Evolutionary conservation across 1,140 invertebrate species (phyloP).

Genomic region (Oncopodura yosiiana): DNA sequence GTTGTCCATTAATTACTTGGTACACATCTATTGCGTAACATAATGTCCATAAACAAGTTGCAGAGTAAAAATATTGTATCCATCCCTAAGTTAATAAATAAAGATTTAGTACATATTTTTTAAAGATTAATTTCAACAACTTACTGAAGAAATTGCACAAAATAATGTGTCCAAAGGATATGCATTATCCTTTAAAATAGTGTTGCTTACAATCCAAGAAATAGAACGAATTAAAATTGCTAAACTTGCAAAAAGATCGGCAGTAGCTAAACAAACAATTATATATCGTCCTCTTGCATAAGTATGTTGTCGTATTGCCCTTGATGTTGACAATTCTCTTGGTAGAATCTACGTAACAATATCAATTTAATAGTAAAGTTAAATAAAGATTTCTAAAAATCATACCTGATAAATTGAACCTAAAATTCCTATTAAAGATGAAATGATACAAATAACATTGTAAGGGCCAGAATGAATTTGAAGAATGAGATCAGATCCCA

Average conservation of each 20-base stretch:
- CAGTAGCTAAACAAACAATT: constrained; percentile 64
- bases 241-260: constrained; percentile 63
- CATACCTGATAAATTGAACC: constrained; percentile 62
- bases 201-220: constrained; percentile 57
- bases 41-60: constrained; percentile 72
- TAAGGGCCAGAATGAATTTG: constrained; percentile 59
- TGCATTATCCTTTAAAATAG: constrained; percentile 44
- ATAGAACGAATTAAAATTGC: constrained; percentile 61
- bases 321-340: constrained; percentile 40
- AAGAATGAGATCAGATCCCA: constrained; percentile 52
- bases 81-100: constrained; percentile 50
- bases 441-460: constrained; percentile 60
- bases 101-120: neutral
- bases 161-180: constrained; percentile 56
- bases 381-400: neutral
- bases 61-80: constrained; percentile 74
- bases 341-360: constrained; percentile 44
- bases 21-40: constrained; percentile 71
- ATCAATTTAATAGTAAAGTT: neutral
- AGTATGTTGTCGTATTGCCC: constrained; percentile 49
- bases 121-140: constrained; percentile 24
- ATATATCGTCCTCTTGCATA: constrained; percentile 55
- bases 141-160: constrained; percentile 63
- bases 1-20: constrained; percentile 51
- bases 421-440: constrained; percentile 58